A percentile compares a stretch with the other conserved stretches of the same genome.
Evolutionary conservation across 2,797 vertebrate genomes (phyloP).

Genomic region (Monodelphis domestica): DNA sequence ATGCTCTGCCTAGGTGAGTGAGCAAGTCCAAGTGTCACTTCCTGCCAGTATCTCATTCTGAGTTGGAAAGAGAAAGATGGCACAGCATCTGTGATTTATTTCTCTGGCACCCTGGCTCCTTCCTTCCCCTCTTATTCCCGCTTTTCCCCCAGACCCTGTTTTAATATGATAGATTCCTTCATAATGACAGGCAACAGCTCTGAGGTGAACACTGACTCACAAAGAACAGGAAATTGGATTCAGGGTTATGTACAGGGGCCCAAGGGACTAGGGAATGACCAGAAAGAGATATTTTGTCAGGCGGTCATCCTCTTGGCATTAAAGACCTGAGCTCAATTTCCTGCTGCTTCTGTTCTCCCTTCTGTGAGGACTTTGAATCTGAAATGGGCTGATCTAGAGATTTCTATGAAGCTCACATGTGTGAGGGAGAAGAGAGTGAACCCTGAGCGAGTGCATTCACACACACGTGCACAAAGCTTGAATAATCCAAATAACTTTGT

Average conservation of each 20-base stretch:
- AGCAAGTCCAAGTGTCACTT: background rate
- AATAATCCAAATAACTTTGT: background rate
- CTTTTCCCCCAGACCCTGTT: conserved; percentile 40
- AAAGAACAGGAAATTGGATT: conserved; percentile 79
- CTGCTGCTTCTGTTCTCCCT: conserved; percentile 12
- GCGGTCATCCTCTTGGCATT: background rate
- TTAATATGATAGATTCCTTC: conserved; percentile 77
- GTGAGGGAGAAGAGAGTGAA: background rate
- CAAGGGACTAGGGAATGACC: conserved; percentile 54
- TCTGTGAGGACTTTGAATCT: conserved; percentile 2
- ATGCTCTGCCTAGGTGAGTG: background rate
- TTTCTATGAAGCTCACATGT: background rate
- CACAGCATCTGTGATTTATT: background rate
- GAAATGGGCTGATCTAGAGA: conserved; percentile 73
- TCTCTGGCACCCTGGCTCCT: background rate
- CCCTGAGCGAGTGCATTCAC: too few species aligned
- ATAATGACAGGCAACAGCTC: conserved; percentile 53
- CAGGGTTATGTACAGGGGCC: conserved; percentile 54
- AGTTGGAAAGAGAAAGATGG: background rate
- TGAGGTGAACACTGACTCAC: conserved; percentile 28
- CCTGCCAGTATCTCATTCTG: background rate
- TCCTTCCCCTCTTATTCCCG: background rate
- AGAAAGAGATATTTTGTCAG: conserved; percentile 54
- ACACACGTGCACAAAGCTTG: too few species aligned
- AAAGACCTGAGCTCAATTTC: background rate